Conservation (phyloP, 2,797 vertebrate genomes). For the Numenius phaeopus region DNA sequence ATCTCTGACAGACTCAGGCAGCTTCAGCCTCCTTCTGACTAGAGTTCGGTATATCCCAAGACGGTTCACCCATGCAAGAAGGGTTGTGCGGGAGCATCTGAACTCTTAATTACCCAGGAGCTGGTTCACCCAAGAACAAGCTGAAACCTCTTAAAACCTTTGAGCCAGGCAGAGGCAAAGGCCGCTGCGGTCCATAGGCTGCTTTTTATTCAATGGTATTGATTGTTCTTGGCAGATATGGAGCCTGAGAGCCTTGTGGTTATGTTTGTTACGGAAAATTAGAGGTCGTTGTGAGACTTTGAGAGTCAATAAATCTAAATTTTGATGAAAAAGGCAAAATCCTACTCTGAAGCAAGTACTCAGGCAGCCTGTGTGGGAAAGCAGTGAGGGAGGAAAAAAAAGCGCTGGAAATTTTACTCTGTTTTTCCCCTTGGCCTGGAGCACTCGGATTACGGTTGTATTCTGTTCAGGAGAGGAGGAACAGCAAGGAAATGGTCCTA, state of each 20-base stretch:
- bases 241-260: conserved; percentile 9
- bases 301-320: conserved; percentile 52
- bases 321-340: conserved; percentile 54
- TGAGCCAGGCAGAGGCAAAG: background rate
- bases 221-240: conserved; percentile 30
- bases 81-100: background rate
- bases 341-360: background rate
- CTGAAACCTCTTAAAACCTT: conserved; percentile 28
- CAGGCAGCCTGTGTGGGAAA: background rate
- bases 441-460: background rate
- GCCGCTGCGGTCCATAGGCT: background rate
- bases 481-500: background rate
- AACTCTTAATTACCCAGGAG: conserved; percentile 19
- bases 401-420: background rate
- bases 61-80: background rate
- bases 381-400: background rate
- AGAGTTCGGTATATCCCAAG: background rate
- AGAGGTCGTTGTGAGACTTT: conserved; percentile 22
- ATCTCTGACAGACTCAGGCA: background rate
- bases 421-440: background rate
- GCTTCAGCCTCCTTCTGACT: background rate
- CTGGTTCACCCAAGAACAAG: conserved; percentile 15
- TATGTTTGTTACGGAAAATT: conserved; percentile 48
- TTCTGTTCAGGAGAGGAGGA: background rate
- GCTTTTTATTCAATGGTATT: conserved; percentile 35